phyloP scores from a whole-genome alignment of 92 coral and sea anemone species.

The Parazoanthus swiftii region DNA sequence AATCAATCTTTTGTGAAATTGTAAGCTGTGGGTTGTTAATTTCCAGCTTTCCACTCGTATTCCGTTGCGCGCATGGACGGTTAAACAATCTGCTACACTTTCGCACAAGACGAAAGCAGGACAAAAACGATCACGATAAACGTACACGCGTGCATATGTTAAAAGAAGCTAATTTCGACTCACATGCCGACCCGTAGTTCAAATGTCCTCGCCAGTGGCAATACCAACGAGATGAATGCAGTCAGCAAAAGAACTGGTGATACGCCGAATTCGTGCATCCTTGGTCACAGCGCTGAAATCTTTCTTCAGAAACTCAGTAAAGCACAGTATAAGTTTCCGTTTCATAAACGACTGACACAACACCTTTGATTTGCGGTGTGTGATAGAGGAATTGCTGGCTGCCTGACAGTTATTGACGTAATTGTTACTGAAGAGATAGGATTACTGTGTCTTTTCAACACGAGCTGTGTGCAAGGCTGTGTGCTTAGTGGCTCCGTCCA shows the following conservation, averaged over 20 bases:
- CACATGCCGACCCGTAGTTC: slow-evolving; percentile 32
- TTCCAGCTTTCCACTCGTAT: neutral
- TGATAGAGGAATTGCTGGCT: neutral
- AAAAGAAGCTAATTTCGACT: neutral
- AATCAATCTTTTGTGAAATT: neutral
- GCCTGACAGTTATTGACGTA: slow-evolving; percentile 7
- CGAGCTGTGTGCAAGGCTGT: neutral
- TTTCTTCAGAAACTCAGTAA: neutral
- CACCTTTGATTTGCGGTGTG: neutral
- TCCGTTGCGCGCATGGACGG: neutral
- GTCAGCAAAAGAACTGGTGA: neutral
- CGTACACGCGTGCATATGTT: too few species aligned
- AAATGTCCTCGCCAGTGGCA: neutral
- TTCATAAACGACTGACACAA: neutral
- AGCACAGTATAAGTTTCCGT: neutral
- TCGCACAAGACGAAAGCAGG: neutral
- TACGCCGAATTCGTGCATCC: neutral
- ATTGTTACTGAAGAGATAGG: slow-evolving; percentile 8
- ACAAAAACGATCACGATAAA: neutral
- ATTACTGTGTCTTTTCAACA: slow-evolving; percentile 16
- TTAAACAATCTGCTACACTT: neutral
- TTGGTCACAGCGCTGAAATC: neutral
- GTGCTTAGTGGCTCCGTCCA: neutral
- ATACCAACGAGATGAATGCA: neutral
- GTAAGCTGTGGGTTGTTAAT: neutral